These are phyloP conservation scores for human DNA, from an alignment of 2,113 vertebrate species.

Conservation along the genomic window GRCh38 chr7:137913001-137913500, in stretches of 20 bases:
- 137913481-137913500: too few species aligned
- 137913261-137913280: neutral
- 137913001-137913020: slow-evolving; percentile 97
- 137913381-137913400: too few species aligned
- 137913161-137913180: neutral
- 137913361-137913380: too few species aligned
- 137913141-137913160: slow-evolving; percentile 14
- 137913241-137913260: neutral
- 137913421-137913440: too few species aligned
- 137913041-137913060: slow-evolving; percentile 93
- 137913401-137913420: too few species aligned
- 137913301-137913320: too few species aligned
- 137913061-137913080: slow-evolving; percentile 90
- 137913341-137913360: too few species aligned
- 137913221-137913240: neutral
- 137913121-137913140: neutral
- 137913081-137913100: slow-evolving; percentile 70
- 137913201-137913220: neutral
- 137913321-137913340: too few species aligned
- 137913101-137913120: slow-evolving; percentile 45
- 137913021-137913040: slow-evolving; percentile 98
- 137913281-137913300: neutral
- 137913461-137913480: too few species aligned
- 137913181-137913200: rapidly evolving
- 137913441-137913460: too few species aligned